Conservation (phyloP, 2,888 invertebrate species). For the Biston betularia region DNA sequence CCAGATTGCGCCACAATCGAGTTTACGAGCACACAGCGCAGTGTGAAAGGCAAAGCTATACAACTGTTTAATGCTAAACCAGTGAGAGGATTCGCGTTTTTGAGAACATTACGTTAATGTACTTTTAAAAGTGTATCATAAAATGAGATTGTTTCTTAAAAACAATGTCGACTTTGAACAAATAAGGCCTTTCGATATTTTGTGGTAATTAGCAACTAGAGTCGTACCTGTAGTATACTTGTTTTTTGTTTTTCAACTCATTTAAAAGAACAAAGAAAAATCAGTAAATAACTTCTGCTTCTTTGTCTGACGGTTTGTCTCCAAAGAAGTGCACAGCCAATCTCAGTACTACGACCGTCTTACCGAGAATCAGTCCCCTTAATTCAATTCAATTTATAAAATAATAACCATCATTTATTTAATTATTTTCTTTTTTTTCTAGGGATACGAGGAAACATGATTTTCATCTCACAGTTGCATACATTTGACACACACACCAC, state of each 20-base stretch:
- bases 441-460: too few species aligned
- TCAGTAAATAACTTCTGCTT: too few species aligned
- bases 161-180: constrained; percentile 26
- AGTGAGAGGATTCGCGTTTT: constrained; percentile 46
- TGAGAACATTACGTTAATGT: constrained; percentile 35
- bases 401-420: too few species aligned
- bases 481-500: too few species aligned
- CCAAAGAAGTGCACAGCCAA: too few species aligned
- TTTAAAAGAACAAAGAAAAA: too few species aligned
- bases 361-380: too few species aligned
- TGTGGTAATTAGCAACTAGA: constrained; percentile 11
- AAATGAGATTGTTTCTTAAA: constrained; percentile 27
- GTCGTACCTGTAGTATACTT: background rate
- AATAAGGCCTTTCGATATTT: constrained; percentile 18
- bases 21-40: constrained; percentile 56
- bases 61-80: constrained; percentile 24
- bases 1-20: constrained; percentile 57
- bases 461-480: too few species aligned
- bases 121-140: constrained; percentile 26
- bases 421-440: too few species aligned
- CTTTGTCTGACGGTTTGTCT: too few species aligned
- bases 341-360: too few species aligned
- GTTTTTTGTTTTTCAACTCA: background rate
- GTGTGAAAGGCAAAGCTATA: constrained; percentile 58
- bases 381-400: too few species aligned